phyloP scores from a whole-genome alignment of 2,113 vertebrate genomes.

The Capreolus pygargus region DNA sequence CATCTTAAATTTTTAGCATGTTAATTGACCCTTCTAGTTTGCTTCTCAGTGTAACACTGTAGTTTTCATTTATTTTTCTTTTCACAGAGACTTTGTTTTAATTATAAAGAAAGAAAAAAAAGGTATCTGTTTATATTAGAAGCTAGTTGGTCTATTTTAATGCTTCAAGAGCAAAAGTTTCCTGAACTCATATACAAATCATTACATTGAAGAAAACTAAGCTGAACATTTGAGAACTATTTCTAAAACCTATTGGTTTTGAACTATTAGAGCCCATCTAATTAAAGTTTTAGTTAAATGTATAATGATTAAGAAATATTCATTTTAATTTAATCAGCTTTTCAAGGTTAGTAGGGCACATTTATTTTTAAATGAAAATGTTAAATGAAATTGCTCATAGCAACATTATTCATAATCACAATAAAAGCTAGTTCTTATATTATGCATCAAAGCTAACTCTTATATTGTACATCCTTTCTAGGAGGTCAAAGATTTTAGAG shows the following conservation, averaged over 20 bases:
- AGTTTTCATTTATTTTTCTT: not conserved
- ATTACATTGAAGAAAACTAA: not conserved
- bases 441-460: not conserved
- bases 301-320: constrained; percentile 41
- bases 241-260: not conserved
- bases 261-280: constrained; percentile 45
- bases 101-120: not conserved
- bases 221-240: not conserved
- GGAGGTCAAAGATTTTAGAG: not conserved
- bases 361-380: constrained; percentile 56
- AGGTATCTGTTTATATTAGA: not conserved
- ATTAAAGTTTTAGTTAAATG: constrained; percentile 45
- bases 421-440: not conserved
- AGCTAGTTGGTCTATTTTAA: not conserved
- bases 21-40: not conserved
- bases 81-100: not conserved
- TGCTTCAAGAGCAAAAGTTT: not conserved
- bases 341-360: constrained; percentile 46
- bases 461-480: not conserved
- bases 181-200: not conserved
- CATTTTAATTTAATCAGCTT: constrained; percentile 45
- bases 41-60: not conserved
- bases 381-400: constrained; percentile 9
- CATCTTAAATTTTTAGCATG: not conserved
- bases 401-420: constrained; percentile 7